Evolutionary conservation across 2,797 vertebrate genomes (phyloP).

Genomic region (Acomys russatus): DNA sequence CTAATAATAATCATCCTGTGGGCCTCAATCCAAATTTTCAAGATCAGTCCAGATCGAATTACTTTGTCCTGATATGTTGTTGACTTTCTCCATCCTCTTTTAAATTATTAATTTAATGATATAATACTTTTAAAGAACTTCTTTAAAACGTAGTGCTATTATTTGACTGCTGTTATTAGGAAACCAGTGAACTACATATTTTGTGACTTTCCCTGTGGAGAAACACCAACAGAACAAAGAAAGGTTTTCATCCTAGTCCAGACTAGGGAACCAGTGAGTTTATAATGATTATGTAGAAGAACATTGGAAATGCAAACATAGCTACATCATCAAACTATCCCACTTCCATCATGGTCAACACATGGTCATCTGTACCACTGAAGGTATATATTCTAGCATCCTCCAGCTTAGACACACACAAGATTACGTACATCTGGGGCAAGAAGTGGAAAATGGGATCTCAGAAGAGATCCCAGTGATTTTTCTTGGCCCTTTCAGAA

Average conservation of each 20-base stretch:
- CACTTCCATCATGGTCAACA: neutral
- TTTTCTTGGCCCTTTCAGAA: neutral
- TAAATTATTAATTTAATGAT: neutral
- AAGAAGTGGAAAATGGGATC: neutral
- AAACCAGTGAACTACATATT: neutral
- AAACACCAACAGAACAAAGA: neutral
- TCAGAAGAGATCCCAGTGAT: neutral
- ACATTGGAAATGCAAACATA: neutral
- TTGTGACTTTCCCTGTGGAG: neutral
- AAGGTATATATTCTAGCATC: neutral
- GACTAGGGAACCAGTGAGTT: neutral
- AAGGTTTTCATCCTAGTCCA: neutral
- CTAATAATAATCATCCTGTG: conserved; percentile 8
- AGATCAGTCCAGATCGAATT: conserved; percentile 22
- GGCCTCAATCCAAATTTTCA: neutral
- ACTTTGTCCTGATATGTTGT: neutral
- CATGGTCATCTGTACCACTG: neutral
- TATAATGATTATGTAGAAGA: neutral
- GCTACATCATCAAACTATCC: neutral
- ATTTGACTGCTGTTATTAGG: neutral
- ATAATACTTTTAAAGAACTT: neutral
- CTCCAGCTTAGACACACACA: no score
- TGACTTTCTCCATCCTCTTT: neutral
- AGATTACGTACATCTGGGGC: neutral
- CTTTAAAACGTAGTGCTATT: neutral